Base-by-base conservation (phyloP, 2,113 vertebrate species). In the Herpailurus yagouaroundi region DNA sequence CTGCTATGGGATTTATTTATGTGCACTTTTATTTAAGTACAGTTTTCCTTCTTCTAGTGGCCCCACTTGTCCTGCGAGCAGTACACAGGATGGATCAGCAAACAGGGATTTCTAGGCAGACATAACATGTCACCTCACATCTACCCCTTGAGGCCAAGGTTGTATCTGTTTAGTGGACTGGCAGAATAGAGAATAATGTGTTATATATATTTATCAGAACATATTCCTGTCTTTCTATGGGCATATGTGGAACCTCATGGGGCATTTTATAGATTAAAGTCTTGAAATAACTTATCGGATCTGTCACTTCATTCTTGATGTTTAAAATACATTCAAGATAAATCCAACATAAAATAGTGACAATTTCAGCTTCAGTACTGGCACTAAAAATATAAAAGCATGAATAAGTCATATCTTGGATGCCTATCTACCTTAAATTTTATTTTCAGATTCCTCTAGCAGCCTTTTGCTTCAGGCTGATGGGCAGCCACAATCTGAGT, bases 321-420 rank as follows among this genome's bases (percentile, higher is more conserved):
- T 41, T 94, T 94, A 91, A 83, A 38, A 23, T 79, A 97, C 13
- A 96, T 69, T 23, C 50, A 81, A 71, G 87, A 97, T 50, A 97
- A 91, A 97, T 79, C 36, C 5, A 98, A 85, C 80, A 73, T 91
- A 98, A 92, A 95, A 52, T 73, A 97, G 82, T 89, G 36, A 93
- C 95, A 84, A 14, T 76, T 97, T 92, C 83, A 93, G 69, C 4
- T 94, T 84, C n/a, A n/a, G 4, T 66, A 29, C 29, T 55, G 83
- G 95, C 86, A 84, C 33, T 94, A 89, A 97, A 95, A 95, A 77
- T 92, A 93, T 73, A 82, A 97, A 94, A 88, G 27, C 29, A 93
- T 45, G 36, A 98, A 96, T 68, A 93, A 91, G 36, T 97, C 29
- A 31, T 81, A 89, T 97, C 80, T 68, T 68, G 69, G 68, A 96